A percentile compares a stretch with the other conserved stretches of the same genome.
These are phyloP conservation scores for Anguilla obscura DNA, from an alignment of 2,797 vertebrate genomes.

Conservation along the genomic window DNA sequence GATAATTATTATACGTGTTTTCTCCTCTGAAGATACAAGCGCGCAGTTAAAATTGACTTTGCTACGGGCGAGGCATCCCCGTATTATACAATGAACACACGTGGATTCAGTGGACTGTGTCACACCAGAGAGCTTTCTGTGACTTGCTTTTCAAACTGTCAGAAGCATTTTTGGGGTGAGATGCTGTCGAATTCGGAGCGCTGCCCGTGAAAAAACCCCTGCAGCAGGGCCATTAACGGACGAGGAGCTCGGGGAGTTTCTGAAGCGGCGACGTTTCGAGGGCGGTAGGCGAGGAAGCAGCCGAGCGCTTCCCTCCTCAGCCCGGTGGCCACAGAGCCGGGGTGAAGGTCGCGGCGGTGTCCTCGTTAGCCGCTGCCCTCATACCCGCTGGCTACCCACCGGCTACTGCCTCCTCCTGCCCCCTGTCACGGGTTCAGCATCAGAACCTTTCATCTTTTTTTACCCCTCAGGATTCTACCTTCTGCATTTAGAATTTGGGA, in stretches of 20 bases:
- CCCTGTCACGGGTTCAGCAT: constrained; percentile 23
- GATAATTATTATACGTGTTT: no score
- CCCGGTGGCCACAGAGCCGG: neutral
- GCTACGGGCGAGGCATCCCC: no score
- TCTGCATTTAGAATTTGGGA: constrained; percentile 14
- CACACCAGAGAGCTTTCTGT: no score
- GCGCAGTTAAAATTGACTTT: no score
- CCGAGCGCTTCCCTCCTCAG: neutral
- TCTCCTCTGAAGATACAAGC: no score
- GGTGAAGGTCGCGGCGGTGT: neutral
- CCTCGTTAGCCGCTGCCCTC: constrained; percentile 21
- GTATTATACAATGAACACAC: neutral
- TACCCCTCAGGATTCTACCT: neutral
- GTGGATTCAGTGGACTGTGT: neutral
- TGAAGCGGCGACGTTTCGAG: neutral
- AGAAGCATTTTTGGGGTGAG: neutral
- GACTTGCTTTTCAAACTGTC: neutral
- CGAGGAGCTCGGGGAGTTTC: neutral
- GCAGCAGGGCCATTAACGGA: neutral
- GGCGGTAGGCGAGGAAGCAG: neutral
- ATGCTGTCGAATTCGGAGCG: neutral
- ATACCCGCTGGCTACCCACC: constrained; percentile 1
- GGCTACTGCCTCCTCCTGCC: constrained; percentile 17
- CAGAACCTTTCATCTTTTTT: constrained; percentile 24
- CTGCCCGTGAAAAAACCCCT: neutral